Evolutionary conservation across 2,797 vertebrate species (phyloP), one percentile per base, ranked within the genome.

Genomic region (Eulemur albifrons): DNA sequence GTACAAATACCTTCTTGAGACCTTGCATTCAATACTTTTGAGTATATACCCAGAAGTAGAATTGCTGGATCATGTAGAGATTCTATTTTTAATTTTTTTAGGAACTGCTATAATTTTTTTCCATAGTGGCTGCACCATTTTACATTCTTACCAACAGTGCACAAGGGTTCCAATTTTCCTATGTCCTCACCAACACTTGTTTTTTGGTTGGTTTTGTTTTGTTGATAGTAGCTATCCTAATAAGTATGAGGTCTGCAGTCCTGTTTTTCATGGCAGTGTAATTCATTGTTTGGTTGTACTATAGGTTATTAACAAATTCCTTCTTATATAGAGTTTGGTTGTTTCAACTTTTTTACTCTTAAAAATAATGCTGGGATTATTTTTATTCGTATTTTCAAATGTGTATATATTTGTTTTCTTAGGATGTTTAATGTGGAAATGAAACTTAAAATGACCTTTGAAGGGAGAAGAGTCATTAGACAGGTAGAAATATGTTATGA

Each of bases 391-490:
- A 38, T 89, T 88, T 92, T 94, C 10, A 61, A 89, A 54, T 88
- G 45, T 94, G 13, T 72, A 7, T 61, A n/a, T 84, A 61, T 75
- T 80, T 80, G 20, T 88, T 94, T 81, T 94, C 59, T 81, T 88
- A 57, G 52, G 30, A 14, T 70, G 54, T 82, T 18, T 65, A 87
- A 67, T 61, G 40, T 88, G 88, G 50, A 96, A 89, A 76, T 92
- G 65, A 92, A 92, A 75, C 48, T 80, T 88, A 65, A 87, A 94
- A 61, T 92, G 18, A 79, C 48, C 32, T 87, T 96, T 93, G 79
- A 92, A 61, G 52, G 32, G 67, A 82, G 17, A 63, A 88, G 80
- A 67, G 50, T 11, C 30, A 72, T 79, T 79, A 30, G 17, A 76
- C 69, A 61, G 63, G 45, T 85, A 80, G 43, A 80, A 95, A 67